Percentiles rank a stretch among this genome's conserved stretches.
Evolutionary conservation across 1,140 invertebrate species (phyloP).

Genomic region (Brachionus manjavacas): DNA sequence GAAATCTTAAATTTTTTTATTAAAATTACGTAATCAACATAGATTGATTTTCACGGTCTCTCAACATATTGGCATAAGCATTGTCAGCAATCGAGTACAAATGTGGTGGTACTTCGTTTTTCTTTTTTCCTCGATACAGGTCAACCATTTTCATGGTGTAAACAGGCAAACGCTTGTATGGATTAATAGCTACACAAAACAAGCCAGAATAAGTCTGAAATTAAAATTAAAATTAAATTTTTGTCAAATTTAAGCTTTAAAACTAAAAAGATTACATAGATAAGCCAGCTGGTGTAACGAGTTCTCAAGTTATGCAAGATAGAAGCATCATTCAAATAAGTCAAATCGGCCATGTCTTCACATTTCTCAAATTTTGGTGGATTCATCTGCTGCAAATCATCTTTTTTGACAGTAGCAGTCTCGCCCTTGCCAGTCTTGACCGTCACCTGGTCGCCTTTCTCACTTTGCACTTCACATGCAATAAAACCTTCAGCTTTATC

Average conservation of each 20-base stretch:
- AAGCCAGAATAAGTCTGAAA: slow-evolving; percentile 95
- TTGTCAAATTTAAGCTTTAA: neutral
- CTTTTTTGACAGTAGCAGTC: slow-evolving; percentile 82
- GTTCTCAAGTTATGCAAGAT: slow-evolving; percentile 97
- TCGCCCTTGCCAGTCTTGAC: slow-evolving; percentile 63
- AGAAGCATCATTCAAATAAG: slow-evolving; percentile 98
- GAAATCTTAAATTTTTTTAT: neutral
- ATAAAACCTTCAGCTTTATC: slow-evolving; percentile 94
- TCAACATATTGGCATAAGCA: slow-evolving; percentile 97
- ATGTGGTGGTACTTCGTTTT: slow-evolving; percentile 98
- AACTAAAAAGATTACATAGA: slow-evolving; percentile 76
- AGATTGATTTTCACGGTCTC: slow-evolving; percentile 48
- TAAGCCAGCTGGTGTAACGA: slow-evolving; percentile 92
- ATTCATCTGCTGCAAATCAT: slow-evolving; percentile 93
- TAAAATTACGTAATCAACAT: slow-evolving; percentile 63
- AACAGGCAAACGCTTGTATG: slow-evolving; percentile 98
- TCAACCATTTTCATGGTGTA: slow-evolving; percentile 92
- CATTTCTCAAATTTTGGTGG: slow-evolving; percentile 98
- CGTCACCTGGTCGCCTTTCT: slow-evolving; percentile 93
- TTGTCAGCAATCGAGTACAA: slow-evolving; percentile 99
- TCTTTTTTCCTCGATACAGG: slow-evolving; percentile 95
- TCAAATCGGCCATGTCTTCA: slow-evolving; percentile 99
- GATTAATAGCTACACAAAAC: slow-evolving; percentile 99
- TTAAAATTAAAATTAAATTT: slow-evolving; percentile 45
- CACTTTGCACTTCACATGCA: slow-evolving; percentile 91